Evolutionary conservation across 2,888 invertebrate species (phyloP).

Genomic region (Orchestes rusci): DNA sequence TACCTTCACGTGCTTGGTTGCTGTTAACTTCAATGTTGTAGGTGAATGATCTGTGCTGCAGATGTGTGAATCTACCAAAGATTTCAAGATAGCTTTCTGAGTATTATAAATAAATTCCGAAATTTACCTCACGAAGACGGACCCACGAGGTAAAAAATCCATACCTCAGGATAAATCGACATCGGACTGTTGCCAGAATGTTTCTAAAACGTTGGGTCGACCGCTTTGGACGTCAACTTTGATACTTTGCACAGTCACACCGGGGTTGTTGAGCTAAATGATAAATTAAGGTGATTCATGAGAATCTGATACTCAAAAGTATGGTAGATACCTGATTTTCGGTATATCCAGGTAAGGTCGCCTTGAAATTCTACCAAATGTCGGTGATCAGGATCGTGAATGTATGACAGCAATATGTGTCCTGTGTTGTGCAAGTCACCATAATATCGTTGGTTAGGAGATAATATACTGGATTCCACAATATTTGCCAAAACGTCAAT

Average conservation of each 20-base stretch:
- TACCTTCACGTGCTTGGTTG: conserved; percentile 44
- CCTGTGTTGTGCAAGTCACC: conserved; percentile 80
- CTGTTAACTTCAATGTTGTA: conserved; percentile 45
- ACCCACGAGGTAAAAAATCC: conserved; percentile 72
- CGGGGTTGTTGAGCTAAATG: conserved; percentile 56
- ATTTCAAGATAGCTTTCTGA: no score
- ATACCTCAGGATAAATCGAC: conserved; percentile 72
- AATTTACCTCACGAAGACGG: conserved; percentile 51
- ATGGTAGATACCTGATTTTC: no score
- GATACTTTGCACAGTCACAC: conserved; percentile 53
- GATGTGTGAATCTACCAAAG: conserved; percentile 58
- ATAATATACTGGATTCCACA: conserved; percentile 64
- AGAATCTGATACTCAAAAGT: no score
- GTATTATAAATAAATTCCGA: no score
- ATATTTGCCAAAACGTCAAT: conserved; percentile 76
- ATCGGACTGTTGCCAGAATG: conserved; percentile 75
- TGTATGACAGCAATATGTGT: conserved; percentile 67
- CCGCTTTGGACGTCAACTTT: conserved; percentile 49
- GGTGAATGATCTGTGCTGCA: conserved; percentile 65
- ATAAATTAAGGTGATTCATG: no score
- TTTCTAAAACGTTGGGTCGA: conserved; percentile 38
- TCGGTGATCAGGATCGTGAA: conserved; percentile 74
- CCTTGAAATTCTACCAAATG: conserved; percentile 62
- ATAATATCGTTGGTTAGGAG: conserved; percentile 62
- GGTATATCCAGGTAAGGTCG: conserved; percentile 59